phyloP scores from a whole-genome alignment of 2,797 vertebrate species.

The Miichthys miiuy region DNA sequence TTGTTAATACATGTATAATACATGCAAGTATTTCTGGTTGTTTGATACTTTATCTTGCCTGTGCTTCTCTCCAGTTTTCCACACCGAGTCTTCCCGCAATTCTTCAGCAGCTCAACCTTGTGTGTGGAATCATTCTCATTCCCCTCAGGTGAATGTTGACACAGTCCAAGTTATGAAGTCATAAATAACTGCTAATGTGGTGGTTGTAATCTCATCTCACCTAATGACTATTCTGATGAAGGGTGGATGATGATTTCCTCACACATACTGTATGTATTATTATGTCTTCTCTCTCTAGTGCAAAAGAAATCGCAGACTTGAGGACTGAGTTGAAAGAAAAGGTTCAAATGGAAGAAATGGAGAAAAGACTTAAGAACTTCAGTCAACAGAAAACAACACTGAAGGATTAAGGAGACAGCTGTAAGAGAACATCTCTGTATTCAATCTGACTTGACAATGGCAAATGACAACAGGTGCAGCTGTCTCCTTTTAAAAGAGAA shows the following conservation, averaged over 20 bases:
- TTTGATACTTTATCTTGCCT: conserved; percentile 6
- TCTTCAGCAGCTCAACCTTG: conserved; percentile 94
- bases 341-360: conserved; percentile 60
- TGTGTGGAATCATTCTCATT: conserved; percentile 93
- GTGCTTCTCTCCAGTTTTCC: conserved; percentile 84
- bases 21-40: neutral
- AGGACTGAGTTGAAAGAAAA: conserved; percentile 86
- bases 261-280: neutral
- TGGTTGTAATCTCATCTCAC: neutral
- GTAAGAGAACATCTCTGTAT: conserved; percentile 13
- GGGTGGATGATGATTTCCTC: neutral
- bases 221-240: conserved; percentile 9
- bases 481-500: too few relatives aligned
- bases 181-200: neutral
- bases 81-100: conserved; percentile 89
- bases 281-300: conserved; percentile 79
- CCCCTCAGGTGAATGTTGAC: conserved; percentile 88
- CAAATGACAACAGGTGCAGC: conserved; percentile 4
- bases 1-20: neutral
- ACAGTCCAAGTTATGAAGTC: neutral
- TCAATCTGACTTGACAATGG: conserved; percentile 2
- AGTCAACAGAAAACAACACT: conserved; percentile 17
- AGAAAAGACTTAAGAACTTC: conserved; percentile 36
- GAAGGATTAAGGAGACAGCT: conserved; percentile 13
- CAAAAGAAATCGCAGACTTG: conserved; percentile 90